Evolutionary conservation across 2,888 invertebrate genomes (phyloP).

Genomic region (Euspilapteryx auroguttella): DNA sequence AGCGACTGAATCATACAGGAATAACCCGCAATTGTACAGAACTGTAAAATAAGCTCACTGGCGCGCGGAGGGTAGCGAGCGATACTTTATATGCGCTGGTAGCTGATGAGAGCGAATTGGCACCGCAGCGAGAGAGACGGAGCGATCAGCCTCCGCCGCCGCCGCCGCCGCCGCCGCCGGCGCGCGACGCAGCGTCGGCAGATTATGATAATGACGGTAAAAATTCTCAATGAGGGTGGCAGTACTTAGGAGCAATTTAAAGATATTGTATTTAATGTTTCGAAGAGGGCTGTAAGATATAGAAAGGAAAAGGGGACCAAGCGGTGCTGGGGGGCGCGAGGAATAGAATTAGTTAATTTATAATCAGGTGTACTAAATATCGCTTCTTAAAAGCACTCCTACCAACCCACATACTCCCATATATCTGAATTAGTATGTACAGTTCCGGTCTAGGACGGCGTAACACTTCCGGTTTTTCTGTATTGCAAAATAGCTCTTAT

Average conservation of each 20-base stretch:
- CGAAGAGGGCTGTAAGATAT: constrained; percentile 12
- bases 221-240: constrained; percentile 47
- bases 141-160: neutral
- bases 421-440: no score
- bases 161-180: no score
- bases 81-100: no score
- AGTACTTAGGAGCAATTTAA: constrained; percentile 54
- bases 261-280: constrained; percentile 57
- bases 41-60: no score
- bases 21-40: constrained; percentile 38
- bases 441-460: no score
- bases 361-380: no score
- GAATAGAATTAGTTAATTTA: constrained; percentile 31
- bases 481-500: no score
- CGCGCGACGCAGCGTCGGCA: constrained; percentile 23
- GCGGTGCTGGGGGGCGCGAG: constrained; percentile 16
- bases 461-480: no score
- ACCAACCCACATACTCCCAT: no score
- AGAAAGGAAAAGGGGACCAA: constrained; percentile 10
- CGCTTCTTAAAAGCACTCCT: no score
- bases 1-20: constrained; percentile 39
- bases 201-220: constrained; percentile 55
- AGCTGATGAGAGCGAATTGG: neutral
- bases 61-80: no score
- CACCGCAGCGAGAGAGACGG: neutral